These are phyloP conservation scores for Numenius arquata DNA, from an alignment of 2,113 vertebrate species.

Conservation along the genomic window DNA sequence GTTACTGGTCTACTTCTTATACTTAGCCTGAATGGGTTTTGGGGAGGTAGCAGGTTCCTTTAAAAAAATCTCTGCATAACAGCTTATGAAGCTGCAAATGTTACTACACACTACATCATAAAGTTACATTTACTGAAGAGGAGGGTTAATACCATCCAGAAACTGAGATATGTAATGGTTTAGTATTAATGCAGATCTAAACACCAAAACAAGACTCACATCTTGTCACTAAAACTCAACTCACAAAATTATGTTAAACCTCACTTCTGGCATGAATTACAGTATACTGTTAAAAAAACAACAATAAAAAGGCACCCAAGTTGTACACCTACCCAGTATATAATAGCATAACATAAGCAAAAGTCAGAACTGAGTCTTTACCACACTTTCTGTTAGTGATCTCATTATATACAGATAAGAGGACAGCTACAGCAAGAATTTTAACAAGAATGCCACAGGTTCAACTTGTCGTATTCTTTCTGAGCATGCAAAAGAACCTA, in stretches of 20 bases:
- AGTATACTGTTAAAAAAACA: neutral
- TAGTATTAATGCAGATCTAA: neutral
- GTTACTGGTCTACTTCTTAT: neutral
- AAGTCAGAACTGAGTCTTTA: neutral
- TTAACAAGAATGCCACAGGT: neutral
- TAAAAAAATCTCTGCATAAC: neutral
- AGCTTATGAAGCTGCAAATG: neutral
- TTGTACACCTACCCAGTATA: neutral
- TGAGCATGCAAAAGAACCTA: neutral
- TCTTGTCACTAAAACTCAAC: neutral
- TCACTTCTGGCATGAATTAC: neutral
- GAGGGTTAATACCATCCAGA: neutral
- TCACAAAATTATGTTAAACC: neutral
- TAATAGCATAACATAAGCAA: neutral
- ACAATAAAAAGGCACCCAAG: neutral
- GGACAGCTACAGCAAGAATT: neutral
- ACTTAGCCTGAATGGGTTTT: neutral
- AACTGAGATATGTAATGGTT: accelerated
- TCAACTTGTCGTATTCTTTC: neutral
- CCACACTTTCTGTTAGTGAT: neutral
- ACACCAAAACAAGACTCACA: neutral
- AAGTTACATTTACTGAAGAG: neutral
- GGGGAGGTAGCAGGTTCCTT: neutral
- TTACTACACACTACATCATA: neutral
- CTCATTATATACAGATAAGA: neutral